Conservation (phyloP, 2,113 vertebrate species). For the Numenius arquata region DNA sequence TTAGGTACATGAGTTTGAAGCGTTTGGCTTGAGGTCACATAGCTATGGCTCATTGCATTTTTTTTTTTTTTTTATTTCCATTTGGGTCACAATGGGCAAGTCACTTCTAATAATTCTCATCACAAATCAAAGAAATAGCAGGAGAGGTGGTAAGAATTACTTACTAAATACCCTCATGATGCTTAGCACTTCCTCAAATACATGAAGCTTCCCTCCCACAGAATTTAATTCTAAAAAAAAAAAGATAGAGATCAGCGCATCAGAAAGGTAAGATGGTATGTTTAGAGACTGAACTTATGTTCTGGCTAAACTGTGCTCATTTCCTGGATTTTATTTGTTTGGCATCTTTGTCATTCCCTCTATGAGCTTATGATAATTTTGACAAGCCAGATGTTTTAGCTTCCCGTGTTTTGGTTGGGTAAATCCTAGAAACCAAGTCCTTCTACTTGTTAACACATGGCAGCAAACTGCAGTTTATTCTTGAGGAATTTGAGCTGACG, state of each 20-base stretch:
- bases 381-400: neutral
- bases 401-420: neutral
- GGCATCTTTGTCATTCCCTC: neutral
- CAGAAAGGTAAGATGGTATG: neutral
- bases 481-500: neutral
- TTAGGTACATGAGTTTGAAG: conserved; percentile 60
- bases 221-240: neutral
- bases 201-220: neutral
- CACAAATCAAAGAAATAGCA: neutral
- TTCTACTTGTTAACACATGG: neutral
- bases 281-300: neutral
- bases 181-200: neutral
- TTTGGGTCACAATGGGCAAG: conserved; percentile 53
- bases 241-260: neutral
- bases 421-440: neutral
- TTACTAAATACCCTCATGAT: neutral
- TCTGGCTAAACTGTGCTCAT: neutral
- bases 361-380: neutral
- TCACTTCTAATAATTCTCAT: conserved; percentile 44
- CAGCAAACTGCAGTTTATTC: neutral
- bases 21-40: conserved; percentile 47
- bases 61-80: conserved; percentile 41
- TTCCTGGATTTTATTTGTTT: neutral
- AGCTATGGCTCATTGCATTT: conserved; percentile 46
- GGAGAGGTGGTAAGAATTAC: neutral